A percentile compares a stretch with the other conserved stretches of the same genome.
These are phyloP conservation scores for Calliphora vicina DNA, from an alignment of 1,140 invertebrate genomes.

Conservation along the genomic window DNA sequence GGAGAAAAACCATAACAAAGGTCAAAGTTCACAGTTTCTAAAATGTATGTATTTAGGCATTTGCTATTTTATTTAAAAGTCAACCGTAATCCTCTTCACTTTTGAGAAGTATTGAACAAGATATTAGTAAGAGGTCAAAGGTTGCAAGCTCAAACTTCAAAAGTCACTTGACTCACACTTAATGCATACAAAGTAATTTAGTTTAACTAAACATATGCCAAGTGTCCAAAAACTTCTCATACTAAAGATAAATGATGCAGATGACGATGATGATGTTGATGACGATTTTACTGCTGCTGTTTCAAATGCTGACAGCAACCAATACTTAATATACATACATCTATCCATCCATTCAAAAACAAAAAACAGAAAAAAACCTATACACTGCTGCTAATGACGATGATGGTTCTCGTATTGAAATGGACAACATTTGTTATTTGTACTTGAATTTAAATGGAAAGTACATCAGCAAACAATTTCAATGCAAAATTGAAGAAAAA, in stretches of 20 bases:
- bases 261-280: neutral
- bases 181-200: neutral
- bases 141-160: too few species aligned
- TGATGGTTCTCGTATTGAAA: neutral
- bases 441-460: conserved; percentile 17
- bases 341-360: too few species aligned
- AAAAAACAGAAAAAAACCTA: too few species aligned
- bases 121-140: too few species aligned
- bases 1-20: too few species aligned
- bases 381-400: neutral
- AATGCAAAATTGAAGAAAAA: conserved; percentile 10
- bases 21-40: too few species aligned
- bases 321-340: too few species aligned
- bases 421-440: conserved; percentile 3
- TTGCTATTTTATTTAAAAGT: too few species aligned
- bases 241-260: neutral
- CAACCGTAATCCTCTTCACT: too few species aligned
- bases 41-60: too few species aligned
- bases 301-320: neutral
- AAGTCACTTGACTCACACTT: too few species aligned
- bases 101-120: too few species aligned
- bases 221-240: neutral
- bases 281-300: neutral
- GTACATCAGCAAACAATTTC: conserved; percentile 8
- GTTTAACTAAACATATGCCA: neutral